Conservation (phyloP, 1,140 invertebrate genomes). For the Drosophila neocordata region DNA sequence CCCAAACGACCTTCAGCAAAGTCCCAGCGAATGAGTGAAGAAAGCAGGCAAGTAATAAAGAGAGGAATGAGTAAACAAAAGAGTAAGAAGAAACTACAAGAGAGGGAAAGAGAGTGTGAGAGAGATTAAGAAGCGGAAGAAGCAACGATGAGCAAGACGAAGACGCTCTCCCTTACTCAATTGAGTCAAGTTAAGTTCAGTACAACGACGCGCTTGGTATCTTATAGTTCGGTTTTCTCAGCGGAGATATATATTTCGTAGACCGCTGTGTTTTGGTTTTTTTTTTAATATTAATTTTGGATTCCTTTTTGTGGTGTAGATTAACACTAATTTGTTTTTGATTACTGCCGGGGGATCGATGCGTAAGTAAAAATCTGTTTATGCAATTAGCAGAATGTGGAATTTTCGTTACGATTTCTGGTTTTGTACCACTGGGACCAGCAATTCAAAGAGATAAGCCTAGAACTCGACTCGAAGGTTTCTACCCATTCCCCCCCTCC, state of each 20-base stretch:
- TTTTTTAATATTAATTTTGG: not conserved
- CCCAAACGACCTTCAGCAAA: conserved; percentile 65
- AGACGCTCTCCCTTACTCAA: conserved; percentile 22
- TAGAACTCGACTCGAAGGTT: conserved; percentile 7
- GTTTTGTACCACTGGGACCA: conserved; percentile 2
- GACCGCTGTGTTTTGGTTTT: conserved; percentile 16
- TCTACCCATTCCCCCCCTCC: not conserved
- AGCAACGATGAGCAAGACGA: not conserved
- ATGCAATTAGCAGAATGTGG: conserved; percentile 43
- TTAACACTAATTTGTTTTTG: conserved; percentile 75
- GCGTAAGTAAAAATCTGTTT: conserved; percentile 63
- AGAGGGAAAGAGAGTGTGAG: not conserved
- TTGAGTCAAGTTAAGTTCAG: conserved; percentile 47
- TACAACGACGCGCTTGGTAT: conserved; percentile 59
- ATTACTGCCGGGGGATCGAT: conserved; percentile 50
- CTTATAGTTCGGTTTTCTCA: conserved; percentile 56
- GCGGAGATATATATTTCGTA: conserved; percentile 22
- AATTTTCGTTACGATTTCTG: conserved; percentile 23
- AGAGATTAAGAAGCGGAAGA: conserved; percentile 30
- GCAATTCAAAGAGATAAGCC: conserved; percentile 11
- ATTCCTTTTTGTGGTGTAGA: conserved; percentile 38
- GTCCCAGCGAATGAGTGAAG: conserved; percentile 27
- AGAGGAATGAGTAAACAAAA: conserved; percentile 20
- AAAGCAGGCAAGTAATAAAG: conserved; percentile 5
- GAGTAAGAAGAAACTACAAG: conserved; percentile 6